These are phyloP conservation scores for Halesus radiatus DNA, from an alignment of 1,140 invertebrate species.

Conservation along the genomic window DNA sequence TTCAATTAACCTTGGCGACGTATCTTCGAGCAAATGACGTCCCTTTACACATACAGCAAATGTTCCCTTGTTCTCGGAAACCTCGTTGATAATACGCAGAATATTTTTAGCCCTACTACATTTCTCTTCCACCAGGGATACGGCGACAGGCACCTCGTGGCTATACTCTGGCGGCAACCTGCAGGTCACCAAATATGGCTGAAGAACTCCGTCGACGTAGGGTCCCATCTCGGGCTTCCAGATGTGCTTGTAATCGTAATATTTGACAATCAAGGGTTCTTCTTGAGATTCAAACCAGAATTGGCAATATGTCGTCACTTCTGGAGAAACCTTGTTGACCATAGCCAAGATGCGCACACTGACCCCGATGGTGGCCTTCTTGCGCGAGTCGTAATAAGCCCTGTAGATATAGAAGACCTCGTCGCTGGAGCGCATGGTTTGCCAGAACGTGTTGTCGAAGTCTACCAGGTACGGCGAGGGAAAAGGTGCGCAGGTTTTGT, in stretches of 20 bases:
- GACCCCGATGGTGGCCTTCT: background rate
- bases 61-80: conserved; percentile 58
- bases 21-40: conserved; percentile 75
- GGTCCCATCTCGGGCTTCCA: background rate
- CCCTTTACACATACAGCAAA: conserved; percentile 82
- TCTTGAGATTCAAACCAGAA: conserved; percentile 4
- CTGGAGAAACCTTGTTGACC: background rate
- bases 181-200: conserved; percentile 25
- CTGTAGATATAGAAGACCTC: conserved; percentile 1
- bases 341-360: conserved; percentile 10
- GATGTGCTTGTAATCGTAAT: background rate
- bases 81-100: background rate
- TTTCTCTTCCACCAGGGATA: background rate
- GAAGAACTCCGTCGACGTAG: background rate
- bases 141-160: background rate
- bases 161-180: background rate
- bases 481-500: background rate
- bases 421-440: background rate
- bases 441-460: conserved; percentile 5
- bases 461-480: background rate
- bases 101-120: conserved; percentile 1
- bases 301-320: conserved; percentile 4
- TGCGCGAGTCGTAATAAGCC: conserved; percentile 22
- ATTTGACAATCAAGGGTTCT: background rate
- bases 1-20: conserved; percentile 74